Evolutionary conservation across 2,113 vertebrate species (phyloP).

Genomic region (Phalacrocorax brasilianus): DNA sequence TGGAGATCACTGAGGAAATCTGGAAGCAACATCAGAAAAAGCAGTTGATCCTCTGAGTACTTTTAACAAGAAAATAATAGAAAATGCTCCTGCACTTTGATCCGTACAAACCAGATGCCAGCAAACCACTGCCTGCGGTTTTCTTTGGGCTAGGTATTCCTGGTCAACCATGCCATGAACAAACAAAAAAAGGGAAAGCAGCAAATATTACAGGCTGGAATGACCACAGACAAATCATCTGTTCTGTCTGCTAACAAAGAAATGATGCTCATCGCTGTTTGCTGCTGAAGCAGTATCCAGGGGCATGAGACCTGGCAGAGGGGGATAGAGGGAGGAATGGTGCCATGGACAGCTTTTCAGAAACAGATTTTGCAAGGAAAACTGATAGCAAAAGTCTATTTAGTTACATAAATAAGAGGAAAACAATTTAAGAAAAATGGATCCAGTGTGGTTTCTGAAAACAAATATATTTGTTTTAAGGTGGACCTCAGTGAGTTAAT

Average conservation of each 20-base stretch:
- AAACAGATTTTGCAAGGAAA: not conserved
- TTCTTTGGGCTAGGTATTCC: not conserved
- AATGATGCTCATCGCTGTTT: rapidly evolving
- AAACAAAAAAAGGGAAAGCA: not conserved
- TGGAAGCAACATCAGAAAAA: not conserved
- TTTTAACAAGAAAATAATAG: not conserved
- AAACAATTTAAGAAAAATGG: not conserved
- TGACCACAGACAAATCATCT: rapidly evolving
- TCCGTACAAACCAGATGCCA: not conserved
- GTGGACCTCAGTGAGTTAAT: not conserved
- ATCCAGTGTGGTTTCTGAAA: not conserved
- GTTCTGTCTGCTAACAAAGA: not conserved
- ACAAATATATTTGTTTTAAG: not conserved
- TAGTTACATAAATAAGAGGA: not conserved
- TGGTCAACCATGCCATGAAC: not conserved
- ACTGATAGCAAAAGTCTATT: not conserved
- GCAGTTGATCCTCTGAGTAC: not conserved
- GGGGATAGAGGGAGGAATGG: not conserved
- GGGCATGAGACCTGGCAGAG: not conserved
- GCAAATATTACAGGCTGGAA: not conserved
- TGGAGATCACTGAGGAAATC: not conserved
- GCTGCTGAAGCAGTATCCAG: not conserved
- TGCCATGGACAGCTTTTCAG: no score
- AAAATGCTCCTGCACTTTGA: not conserved
- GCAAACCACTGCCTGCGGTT: not conserved